These are phyloP conservation scores for Orchestes rusci DNA, from an alignment of 2,888 invertebrate genomes.

Conservation along the genomic window DNA sequence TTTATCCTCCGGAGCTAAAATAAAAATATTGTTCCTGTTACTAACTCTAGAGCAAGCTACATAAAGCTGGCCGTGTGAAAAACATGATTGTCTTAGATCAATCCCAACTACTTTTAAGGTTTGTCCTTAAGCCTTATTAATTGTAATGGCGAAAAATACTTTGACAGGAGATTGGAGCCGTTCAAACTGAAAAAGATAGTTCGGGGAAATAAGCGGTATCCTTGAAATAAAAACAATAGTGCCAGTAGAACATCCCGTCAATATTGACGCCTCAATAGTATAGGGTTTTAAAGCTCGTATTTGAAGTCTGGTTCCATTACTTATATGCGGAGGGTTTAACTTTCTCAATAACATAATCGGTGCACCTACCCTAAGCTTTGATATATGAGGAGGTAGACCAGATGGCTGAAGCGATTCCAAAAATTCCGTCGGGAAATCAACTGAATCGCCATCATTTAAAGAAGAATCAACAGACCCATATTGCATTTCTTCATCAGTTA, in stretches of 20 bases:
- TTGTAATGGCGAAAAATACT: conserved; percentile 5
- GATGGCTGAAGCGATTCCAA: no score
- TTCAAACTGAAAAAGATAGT: neutral
- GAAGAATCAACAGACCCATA: conserved; percentile 1
- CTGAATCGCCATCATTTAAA: neutral
- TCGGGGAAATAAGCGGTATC: no score
- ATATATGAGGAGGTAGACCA: no score
- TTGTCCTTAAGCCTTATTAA: conserved; percentile 9
- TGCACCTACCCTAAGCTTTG: no score
- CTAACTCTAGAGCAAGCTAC: conserved; percentile 5
- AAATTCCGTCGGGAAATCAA: no score
- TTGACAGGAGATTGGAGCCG: conserved; percentile 6
- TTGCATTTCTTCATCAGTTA: neutral
- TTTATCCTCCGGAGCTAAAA: neutral
- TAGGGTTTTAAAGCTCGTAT: no score
- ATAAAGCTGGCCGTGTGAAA: conserved; percentile 7
- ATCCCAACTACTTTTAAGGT: conserved; percentile 4
- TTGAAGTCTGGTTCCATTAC: no score
- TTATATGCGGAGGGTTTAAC: no score
- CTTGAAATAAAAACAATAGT: no score
- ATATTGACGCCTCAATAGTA: no score
- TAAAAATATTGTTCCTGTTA: neutral
- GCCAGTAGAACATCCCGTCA: no score
- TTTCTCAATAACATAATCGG: no score
- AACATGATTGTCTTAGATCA: conserved; percentile 1